Conservation (phyloP, 2,888 invertebrate species). For the Hirtodrosophila alboralis region DNA sequence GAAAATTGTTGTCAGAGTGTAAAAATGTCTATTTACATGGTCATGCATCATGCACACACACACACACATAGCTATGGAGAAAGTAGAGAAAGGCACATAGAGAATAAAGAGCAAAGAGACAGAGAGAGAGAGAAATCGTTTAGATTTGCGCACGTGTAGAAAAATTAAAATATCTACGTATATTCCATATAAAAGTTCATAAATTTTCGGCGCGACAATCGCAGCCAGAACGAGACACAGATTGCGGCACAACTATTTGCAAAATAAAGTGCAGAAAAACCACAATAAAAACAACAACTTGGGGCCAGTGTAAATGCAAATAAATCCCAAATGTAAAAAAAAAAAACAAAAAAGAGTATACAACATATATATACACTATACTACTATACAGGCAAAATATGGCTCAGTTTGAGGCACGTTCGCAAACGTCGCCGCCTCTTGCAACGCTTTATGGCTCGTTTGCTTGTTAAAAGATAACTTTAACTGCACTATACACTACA, state of each 20-base stretch:
- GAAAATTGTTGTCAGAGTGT: conserved; percentile 73
- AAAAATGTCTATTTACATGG: conserved; percentile 75
- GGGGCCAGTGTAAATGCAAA: conserved; percentile 64
- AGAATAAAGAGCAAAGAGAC: too few species aligned
- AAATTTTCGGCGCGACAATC: conserved; percentile 66
- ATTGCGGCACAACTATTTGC: conserved; percentile 74
- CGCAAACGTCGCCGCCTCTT: conserved; percentile 40
- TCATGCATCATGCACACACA: conserved; percentile 67
- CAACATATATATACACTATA: conserved; percentile 65
- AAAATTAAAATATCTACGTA: conserved; percentile 54
- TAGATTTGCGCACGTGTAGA: conserved; percentile 48
- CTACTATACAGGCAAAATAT: too few species aligned
- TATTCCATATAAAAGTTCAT: conserved; percentile 60
- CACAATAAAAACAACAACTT: conserved; percentile 16
- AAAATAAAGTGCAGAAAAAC: conserved; percentile 55
- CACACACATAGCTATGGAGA: conserved; percentile 5
- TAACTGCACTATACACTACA: conserved; percentile 24
- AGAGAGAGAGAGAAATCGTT: conserved; percentile 40
- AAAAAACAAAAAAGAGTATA: conserved; percentile 55
- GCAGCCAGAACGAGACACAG: conserved; percentile 59
- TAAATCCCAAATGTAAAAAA: conserved; percentile 69
- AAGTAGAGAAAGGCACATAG: too few species aligned
- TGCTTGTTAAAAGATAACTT: conserved; percentile 67
- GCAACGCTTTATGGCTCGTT: conserved; percentile 59
- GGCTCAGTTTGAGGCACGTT: conserved; percentile 50